Evolutionary conservation across 2,113 vertebrate genomes (phyloP).

Genomic region (Eurypyga helias): DNA sequence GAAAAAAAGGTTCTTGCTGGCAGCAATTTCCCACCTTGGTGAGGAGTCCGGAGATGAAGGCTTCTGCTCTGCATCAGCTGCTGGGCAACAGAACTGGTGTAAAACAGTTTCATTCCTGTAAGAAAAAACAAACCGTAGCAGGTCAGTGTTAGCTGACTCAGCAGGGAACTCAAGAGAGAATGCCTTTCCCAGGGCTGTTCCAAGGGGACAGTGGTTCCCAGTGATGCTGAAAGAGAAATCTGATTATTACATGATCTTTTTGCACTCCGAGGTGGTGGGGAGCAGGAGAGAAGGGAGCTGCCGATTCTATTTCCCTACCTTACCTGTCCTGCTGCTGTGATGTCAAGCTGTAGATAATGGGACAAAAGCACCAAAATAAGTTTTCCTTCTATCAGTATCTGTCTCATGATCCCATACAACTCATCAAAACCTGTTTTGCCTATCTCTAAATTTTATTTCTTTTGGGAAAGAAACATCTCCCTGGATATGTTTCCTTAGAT

Average conservation of each 20-base stretch:
- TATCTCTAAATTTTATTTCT: background rate
- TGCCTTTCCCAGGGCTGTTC: background rate
- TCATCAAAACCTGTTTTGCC: background rate
- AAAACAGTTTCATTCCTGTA: slow-evolving; percentile 95
- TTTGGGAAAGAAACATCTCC: background rate
- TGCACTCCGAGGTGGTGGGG: background rate
- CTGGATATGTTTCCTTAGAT: background rate
- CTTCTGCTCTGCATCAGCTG: slow-evolving; percentile 91
- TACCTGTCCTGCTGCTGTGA: background rate
- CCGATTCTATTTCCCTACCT: background rate
- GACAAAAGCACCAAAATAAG: background rate
- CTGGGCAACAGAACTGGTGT: slow-evolving; percentile 98
- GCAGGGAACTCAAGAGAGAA: background rate
- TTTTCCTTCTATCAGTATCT: background rate
- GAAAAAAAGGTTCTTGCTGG: background rate
- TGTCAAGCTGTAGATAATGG: background rate
- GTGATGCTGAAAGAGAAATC: background rate
- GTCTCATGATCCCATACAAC: background rate
- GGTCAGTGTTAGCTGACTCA: slow-evolving; percentile 31
- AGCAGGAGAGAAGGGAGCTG: background rate
- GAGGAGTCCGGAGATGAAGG: slow-evolving; percentile 74
- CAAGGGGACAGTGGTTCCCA: background rate
- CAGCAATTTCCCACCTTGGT: slow-evolving; percentile 72
- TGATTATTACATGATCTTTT: background rate
- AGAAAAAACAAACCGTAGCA: slow-evolving; percentile 45